Evolutionary conservation across 2,797 vertebrate species (phyloP).

Genomic region (Anabas testudineus): DNA sequence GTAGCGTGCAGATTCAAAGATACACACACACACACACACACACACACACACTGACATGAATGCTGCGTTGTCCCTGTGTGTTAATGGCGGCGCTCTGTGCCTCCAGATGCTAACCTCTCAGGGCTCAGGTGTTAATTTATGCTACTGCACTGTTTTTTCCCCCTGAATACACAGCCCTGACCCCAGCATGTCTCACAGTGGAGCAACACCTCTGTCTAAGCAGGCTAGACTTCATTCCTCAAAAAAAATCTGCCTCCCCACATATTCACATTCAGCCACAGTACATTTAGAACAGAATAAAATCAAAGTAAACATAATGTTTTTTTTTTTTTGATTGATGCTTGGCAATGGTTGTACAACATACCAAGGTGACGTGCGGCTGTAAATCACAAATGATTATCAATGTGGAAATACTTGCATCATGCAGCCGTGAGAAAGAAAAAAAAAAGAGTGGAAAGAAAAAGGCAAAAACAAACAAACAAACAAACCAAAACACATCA

Average conservation of each 20-base stretch:
- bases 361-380: constrained; percentile 16
- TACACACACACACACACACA: constrained; percentile 34
- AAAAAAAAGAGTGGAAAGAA: constrained; percentile 34
- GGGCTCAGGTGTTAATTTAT: constrained; percentile 83
- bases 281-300: background rate
- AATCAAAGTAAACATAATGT: constrained; percentile 18
- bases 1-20: background rate
- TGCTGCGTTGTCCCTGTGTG: constrained; percentile 55
- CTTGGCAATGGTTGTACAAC: constrained; percentile 19
- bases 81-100: constrained; percentile 67
- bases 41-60: constrained; percentile 22
- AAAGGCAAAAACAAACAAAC: constrained; percentile 28
- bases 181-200: constrained; percentile 53
- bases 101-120: constrained; percentile 68
- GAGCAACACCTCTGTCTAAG: constrained; percentile 32
- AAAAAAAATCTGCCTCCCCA: constrained; percentile 13
- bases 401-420: constrained; percentile 59
- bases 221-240: constrained; percentile 9
- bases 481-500: background rate
- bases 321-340: constrained; percentile 33
- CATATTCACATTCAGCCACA: background rate
- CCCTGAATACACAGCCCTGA: constrained; percentile 67
- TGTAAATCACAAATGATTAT: constrained; percentile 55
- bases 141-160: constrained; percentile 70
- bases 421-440: constrained; percentile 28